Base-by-base conservation (phyloP, 2,888 invertebrate species). In the Lasioglossum morio region DNA sequence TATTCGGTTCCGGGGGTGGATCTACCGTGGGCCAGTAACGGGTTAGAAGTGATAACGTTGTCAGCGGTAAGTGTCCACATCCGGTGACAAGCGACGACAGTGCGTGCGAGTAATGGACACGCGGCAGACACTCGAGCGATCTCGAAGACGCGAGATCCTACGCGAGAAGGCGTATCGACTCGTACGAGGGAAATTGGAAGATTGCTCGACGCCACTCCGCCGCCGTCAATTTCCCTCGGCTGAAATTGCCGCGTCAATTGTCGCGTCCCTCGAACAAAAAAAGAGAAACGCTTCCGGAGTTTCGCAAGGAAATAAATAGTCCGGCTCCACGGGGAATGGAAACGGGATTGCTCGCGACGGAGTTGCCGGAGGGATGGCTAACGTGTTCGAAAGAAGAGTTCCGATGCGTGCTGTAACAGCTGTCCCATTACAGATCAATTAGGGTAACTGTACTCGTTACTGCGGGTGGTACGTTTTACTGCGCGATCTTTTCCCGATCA, bases 171-270 rank as follows among this genome's bases (percentile, higher is more conserved):
- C 23, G 60, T 57, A 53, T 57, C 73, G 73, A 46, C 12, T 37
- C 30, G 37, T 57, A 34, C 43, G 40, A 57, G 73, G 76, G 69
- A 77, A 88, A 88, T 87, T 88, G 85, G 79, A 88, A 88, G 81
- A 88, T 88, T 88, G 85, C 78, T 75, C 81, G 82, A 82, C 81
- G 77, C 66, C 76, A 63, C 77, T 82, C 80, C 73, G 48, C 75
- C 77, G n/a, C 74, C 72, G 34, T 79, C 57, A 53, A 34, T 63
- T 69, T 72, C 72, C 79, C 79, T 40, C 23, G 7, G 23, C 46
- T 16, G 30, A 7, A 16, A 48, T 74, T 72, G 79, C 37, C 77
- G 87, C 84, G 74, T 75, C 69, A 60, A 76, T 84, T 76, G 76
- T 43, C 34, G 16, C 66, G 63, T 63, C 34, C 34, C 60, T 27